Conservation (phyloP, 1,140 invertebrate genomes). For the Drosophila nannoptera region DNA sequence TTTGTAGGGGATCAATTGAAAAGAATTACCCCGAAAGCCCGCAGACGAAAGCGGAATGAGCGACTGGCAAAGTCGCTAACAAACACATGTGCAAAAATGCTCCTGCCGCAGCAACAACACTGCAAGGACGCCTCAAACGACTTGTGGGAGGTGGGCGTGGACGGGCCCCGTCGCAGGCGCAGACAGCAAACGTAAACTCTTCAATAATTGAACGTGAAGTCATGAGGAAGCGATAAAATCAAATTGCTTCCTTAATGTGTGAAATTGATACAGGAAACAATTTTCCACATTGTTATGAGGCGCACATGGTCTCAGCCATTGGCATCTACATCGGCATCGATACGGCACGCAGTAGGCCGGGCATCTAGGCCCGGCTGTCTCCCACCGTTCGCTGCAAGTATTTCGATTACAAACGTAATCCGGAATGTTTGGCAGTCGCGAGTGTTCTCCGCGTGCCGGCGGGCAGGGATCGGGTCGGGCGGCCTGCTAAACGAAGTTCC, state of each 20-base stretch:
- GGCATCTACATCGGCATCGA: conserved; percentile 26
- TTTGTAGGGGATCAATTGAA: conserved; percentile 70
- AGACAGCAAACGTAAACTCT: conserved; percentile 72
- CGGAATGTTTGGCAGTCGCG: conserved; percentile 43
- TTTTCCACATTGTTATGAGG: conserved; percentile 78
- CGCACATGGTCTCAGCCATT: conserved; percentile 57
- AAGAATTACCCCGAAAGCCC: conserved; percentile 62
- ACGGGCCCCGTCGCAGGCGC: conserved; percentile 9
- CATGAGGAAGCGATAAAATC: conserved; percentile 78
- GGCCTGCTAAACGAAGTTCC: conserved; percentile 52
- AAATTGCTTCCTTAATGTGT: conserved; percentile 78
- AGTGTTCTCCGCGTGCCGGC: conserved; percentile 44
- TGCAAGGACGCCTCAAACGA: conserved; percentile 3
- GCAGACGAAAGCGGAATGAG: conserved; percentile 32
- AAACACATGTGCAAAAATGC: conserved; percentile 41
- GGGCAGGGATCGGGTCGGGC: neutral
- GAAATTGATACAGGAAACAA: conserved; percentile 79
- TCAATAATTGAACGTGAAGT: conserved; percentile 78
- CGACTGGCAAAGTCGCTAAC: conserved; percentile 15
- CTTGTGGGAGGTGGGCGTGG: neutral
- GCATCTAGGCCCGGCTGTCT: conserved; percentile 15
- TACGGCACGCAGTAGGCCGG: conserved; percentile 34
- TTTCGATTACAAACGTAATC: conserved; percentile 49
- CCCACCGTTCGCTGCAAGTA: conserved; percentile 34
- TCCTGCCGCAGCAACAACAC: conserved; percentile 23